phyloP scores from a whole-genome alignment of 2,888 invertebrate genomes.

The Trichopoda pennipes region DNA sequence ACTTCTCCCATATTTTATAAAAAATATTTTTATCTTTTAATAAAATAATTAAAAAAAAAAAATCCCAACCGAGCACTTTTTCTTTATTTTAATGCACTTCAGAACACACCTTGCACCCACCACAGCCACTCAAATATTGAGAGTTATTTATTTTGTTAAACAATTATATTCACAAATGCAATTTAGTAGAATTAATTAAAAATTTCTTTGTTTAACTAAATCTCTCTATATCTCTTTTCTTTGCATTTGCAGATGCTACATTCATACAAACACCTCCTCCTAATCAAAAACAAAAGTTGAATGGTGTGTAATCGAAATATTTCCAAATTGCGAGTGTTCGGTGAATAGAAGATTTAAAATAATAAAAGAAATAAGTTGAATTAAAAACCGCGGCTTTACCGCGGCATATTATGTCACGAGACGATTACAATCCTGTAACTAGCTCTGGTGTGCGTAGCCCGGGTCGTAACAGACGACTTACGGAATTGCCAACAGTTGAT shows the following conservation, averaged over 20 bases:
- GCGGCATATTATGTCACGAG: constrained; percentile 82
- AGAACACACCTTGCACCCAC: constrained; percentile 6
- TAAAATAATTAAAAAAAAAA: not conserved
- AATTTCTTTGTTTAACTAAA: constrained; percentile 35
- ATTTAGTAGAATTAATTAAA: constrained; percentile 18
- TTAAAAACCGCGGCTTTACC: constrained; percentile 80
- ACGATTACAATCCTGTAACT: constrained; percentile 83
- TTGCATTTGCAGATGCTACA: constrained; percentile 68
- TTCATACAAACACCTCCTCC: constrained; percentile 25
- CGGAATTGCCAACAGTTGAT: constrained; percentile 92
- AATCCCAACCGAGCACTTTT: constrained; percentile 35
- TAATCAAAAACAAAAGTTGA: constrained; percentile 45
- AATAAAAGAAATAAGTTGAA: constrained; percentile 34
- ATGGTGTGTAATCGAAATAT: constrained; percentile 26
- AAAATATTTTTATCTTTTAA: too few species aligned
- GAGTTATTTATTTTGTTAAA: constrained; percentile 41
- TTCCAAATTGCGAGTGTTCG: constrained; percentile 40
- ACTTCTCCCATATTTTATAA: not conserved
- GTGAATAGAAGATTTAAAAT: constrained; percentile 31
- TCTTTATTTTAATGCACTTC: constrained; percentile 43
- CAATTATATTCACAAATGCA: constrained; percentile 13
- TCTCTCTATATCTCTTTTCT: constrained; percentile 40
- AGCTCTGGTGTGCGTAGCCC: constrained; percentile 85
- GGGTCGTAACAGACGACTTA: constrained; percentile 84
- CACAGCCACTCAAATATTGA: constrained; percentile 13